These are phyloP conservation scores for Eriocheir sinensis DNA, from an alignment of 1,140 invertebrate species.

Conservation along the genomic window DNA sequence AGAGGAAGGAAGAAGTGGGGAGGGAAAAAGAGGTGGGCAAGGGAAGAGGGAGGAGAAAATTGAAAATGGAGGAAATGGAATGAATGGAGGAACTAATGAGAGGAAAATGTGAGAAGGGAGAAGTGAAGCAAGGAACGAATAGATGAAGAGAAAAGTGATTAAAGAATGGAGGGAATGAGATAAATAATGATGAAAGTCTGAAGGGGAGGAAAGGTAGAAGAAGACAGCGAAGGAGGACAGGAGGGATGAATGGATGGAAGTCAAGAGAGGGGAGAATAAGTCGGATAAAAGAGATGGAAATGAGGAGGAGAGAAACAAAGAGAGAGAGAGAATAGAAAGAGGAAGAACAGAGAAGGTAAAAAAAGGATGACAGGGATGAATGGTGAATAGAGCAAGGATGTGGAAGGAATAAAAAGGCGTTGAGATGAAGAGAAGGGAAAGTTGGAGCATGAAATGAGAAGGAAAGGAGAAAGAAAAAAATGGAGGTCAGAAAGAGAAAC, in stretches of 20 bases:
- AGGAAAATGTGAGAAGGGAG: too few relatives aligned
- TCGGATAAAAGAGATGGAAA: background rate
- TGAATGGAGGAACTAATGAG: background rate
- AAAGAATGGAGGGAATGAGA: too few relatives aligned
- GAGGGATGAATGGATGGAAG: too few relatives aligned
- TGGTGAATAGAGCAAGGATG: background rate
- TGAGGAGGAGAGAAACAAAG: background rate
- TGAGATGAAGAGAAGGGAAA: background rate
- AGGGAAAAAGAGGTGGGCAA: too few relatives aligned
- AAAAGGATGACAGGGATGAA: background rate
- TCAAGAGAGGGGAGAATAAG: too few relatives aligned
- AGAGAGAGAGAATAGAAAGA: background rate
- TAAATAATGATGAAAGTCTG: background rate
- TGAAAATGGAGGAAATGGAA: background rate
- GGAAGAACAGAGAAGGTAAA: background rate
- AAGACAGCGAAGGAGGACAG: too few relatives aligned
- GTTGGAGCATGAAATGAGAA: background rate
- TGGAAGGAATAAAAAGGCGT: background rate
- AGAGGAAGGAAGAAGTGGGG: too few relatives aligned
- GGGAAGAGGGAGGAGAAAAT: background rate
- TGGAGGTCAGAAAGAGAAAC: background rate
- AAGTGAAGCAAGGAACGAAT: background rate
- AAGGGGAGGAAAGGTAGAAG: too few relatives aligned
- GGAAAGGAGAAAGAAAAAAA: background rate
- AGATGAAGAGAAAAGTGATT: too few relatives aligned